Base-by-base conservation (phyloP, 2,888 invertebrate genomes). In the Acrobasis repandana region DNA sequence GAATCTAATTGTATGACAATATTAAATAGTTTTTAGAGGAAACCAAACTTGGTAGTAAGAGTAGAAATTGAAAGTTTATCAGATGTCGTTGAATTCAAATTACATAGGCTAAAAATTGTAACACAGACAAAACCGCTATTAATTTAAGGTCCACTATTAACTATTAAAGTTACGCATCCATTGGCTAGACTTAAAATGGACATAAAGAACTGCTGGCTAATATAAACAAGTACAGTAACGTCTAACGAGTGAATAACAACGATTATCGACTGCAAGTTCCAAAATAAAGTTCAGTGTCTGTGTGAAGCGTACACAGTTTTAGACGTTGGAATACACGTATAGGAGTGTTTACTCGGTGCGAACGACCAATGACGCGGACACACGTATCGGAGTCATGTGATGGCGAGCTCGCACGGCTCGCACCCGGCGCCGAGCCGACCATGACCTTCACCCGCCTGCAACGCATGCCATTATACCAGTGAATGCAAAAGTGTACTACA, bases 391-490 rank as follows among this genome's bases (percentile, higher is more conserved):
- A 83, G 83, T 88, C 85, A 85, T 86, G 85, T 86, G 85, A 87
- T 81, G 73, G 71, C 70, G 71, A 75, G 74, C 71, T 72, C 79
- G 75, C 77, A 79, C 86, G 85, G 80, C 28, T 28, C 6, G 28
- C 80, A 73, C 65, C 79, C 85, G 85, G 81, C 80, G 73, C 64
- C 61, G 61, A 61, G 68, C 63, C 78, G 85, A 74, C 85, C 88
- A 72, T 88, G 88, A 88, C 89, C 90, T 89, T 89, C 88, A 82
- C 79, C 76, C 77, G 77, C 75, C 77, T 75, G 76, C 76, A 71
- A 71, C 75, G 78, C 77, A 77, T 66, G 73, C 69, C 69, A 72
- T 56, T 61, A 60, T 18, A 48, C 48, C 51, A 56, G 56, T 71
- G 62, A 70, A 74, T 72, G 68, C 72, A 65, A 63, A 66, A 69